These are phyloP conservation scores for Hippoglossus stenolepis DNA, from an alignment of 2,113 vertebrate species.

Conservation along the genomic window DNA sequence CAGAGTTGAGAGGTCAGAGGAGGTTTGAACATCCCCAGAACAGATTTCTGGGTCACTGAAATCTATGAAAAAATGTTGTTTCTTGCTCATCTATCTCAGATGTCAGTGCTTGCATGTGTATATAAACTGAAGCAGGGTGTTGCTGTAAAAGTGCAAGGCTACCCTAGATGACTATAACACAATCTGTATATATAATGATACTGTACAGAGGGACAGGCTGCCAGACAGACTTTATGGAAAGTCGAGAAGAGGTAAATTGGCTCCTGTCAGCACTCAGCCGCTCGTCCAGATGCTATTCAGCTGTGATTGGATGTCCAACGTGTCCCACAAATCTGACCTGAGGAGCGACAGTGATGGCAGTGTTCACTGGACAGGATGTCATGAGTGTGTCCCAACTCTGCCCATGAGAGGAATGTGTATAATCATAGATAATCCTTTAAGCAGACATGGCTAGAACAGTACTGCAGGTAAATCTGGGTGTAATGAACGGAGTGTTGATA, in stretches of 20 bases:
- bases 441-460: constrained; percentile 22
- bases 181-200: background rate
- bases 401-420: background rate
- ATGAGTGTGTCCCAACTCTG: background rate
- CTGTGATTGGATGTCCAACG: constrained; percentile 34
- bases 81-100: constrained; percentile 1
- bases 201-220: constrained; percentile 13
- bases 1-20: background rate
- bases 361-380: background rate
- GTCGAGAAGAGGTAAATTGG: constrained; percentile 22
- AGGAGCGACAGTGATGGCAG: constrained; percentile 18
- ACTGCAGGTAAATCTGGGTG: constrained; percentile 22
- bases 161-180: background rate
- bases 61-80: background rate
- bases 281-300: constrained; percentile 33
- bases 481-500: too few relatives aligned
- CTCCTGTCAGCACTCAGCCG: constrained; percentile 33
- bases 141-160: background rate
- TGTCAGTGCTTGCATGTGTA: constrained; percentile 1
- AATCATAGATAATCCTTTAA: constrained; percentile 35
- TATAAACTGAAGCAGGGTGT: background rate
- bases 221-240: constrained; percentile 23
- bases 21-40: background rate
- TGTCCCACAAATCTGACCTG: constrained; percentile 28
- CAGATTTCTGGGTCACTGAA: background rate